Base-by-base conservation (phyloP, 1,140 invertebrate species). In the Nasonia giraulti region DNA sequence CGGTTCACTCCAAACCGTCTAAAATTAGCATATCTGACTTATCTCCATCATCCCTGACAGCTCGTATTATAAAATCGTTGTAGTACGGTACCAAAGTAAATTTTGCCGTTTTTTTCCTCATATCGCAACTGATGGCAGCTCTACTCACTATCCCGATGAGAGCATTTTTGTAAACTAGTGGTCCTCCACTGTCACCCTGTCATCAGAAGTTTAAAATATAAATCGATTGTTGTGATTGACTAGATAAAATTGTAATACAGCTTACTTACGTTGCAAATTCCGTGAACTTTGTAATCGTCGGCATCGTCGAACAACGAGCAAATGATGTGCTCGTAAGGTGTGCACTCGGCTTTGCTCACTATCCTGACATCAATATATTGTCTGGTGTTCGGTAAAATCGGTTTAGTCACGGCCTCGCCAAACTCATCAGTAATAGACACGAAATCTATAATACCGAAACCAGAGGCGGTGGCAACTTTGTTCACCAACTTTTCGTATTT, bases 121-220 rank as follows among this genome's bases (percentile, higher is more conserved):
- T 71, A n/a, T 78, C 47, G 23, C 76, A 78, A 50, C 1, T 55
- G 7, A 10, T 55, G 23, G 76, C 2, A 27, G 17, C 68, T 71
- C 23, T 55, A n/a, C 40, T 78, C n/a, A 78, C 12, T 44, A 78
- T 55, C 2, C 44, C 76, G 17, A 78, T 78, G 7, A 78, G 40
- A 20, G n/a, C 11, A 27, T 78, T 55, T 10, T 78, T 23, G 76
- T 78, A 78, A 27, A 78, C 76, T 1, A 78, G 47, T 78, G 76
- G 76, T 47, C 40, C 44, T 27, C 76, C 76, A 33, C 76, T 44
- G 47, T 78, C 76, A 55, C 76, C 76, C 76, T 78, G 27, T n/a
- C 20, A 76, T 55, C 2, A 31, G 1, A 62, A 62, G 6, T 62
- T 62, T 62, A 10, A 33, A 31, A 31, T 7, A 8, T 27, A 27